Conservation (phyloP, 2,113 vertebrate species). For the Phaethornis superciliosus region DNA sequence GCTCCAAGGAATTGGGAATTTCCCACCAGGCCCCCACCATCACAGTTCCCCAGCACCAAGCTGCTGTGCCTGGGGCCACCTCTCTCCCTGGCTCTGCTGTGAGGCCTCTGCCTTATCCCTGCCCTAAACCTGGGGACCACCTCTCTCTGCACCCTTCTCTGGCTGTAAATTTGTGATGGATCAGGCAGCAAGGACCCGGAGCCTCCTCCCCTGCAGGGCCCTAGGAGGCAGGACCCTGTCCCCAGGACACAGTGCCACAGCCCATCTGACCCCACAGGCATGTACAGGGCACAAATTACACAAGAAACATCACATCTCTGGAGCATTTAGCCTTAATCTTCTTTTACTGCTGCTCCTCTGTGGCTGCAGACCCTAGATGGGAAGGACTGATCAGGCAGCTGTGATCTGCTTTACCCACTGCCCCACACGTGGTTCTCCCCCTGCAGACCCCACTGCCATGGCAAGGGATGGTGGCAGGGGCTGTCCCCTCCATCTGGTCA, state of each 20-base stretch:
- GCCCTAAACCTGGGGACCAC: neutral
- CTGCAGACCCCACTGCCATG: fast-evolving
- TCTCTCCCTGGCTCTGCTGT: fast-evolving
- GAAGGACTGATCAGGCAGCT: neutral
- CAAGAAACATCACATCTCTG: neutral
- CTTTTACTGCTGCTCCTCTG: neutral
- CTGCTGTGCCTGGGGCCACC: fast-evolving
- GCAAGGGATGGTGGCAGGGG: neutral
- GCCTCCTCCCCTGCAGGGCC: neutral
- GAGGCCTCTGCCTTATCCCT: neutral
- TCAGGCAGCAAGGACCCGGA: neutral
- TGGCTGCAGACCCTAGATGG: neutral
- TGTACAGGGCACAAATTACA: fast-evolving
- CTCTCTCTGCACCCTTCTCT: neutral
- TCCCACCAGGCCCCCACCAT: neutral
- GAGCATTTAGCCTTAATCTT: neutral
- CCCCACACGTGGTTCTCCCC: fast-evolving
- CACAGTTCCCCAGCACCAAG: fast-evolving
- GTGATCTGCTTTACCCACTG: neutral
- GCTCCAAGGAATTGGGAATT: neutral
- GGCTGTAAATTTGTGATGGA: neutral
- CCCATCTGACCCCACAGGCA: neutral
- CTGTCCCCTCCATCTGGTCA: neutral
- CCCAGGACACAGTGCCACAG: neutral
- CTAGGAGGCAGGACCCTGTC: neutral